Conservation (phyloP, 2,797 vertebrate genomes). For the Pantherophis alleghaniensis region DNA sequence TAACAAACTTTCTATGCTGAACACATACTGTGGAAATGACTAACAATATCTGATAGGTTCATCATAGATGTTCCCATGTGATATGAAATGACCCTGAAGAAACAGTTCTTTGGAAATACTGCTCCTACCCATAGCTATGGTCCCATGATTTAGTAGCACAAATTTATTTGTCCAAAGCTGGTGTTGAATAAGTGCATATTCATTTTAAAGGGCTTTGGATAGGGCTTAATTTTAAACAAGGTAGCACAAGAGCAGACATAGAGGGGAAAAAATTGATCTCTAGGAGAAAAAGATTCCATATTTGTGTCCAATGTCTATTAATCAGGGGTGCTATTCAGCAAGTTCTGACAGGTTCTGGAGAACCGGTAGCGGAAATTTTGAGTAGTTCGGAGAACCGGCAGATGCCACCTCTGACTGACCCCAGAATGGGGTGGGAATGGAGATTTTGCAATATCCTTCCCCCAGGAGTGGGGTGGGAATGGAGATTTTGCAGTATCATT, state of each 20-base stretch:
- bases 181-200: not conserved
- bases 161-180: not conserved
- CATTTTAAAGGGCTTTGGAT: not conserved
- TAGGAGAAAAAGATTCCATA: not conserved
- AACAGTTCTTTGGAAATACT: not conserved
- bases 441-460: too few species aligned
- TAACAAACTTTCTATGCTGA: not conserved
- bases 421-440: too few species aligned
- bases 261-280: not conserved
- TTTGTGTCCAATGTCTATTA: not conserved
- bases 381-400: too few species aligned
- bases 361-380: too few species aligned
- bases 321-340: too few species aligned
- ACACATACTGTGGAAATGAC: not conserved
- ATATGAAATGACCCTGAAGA: not conserved
- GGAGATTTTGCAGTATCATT: too few species aligned
- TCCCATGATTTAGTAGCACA: not conserved
- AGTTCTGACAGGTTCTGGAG: too few species aligned
- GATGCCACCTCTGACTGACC: too few species aligned
- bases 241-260: not conserved
- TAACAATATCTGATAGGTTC: not conserved
- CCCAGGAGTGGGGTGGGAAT: too few species aligned
- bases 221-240: not conserved
- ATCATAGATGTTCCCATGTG: not conserved
- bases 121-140: not conserved